These are phyloP conservation scores for Ceratosolen solmsi DNA, from an alignment of 1,140 invertebrate genomes.

Conservation along the genomic window DNA sequence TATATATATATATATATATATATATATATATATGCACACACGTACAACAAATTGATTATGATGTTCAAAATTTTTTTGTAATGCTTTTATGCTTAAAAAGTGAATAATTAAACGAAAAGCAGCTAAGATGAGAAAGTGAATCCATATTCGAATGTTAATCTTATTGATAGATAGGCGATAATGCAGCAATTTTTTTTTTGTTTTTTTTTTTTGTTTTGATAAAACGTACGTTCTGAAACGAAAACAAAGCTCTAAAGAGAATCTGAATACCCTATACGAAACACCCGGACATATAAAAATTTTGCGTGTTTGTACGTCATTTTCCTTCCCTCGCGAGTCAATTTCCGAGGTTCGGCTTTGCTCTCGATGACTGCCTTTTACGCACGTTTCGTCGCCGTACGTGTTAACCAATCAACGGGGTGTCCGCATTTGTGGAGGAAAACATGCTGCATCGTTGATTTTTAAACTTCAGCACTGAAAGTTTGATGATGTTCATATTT, in stretches of 20 bases:
- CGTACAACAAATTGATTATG: no score
- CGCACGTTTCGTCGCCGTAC: neutral
- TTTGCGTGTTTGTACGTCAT: slow-evolving; percentile 19
- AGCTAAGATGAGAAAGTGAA: no score
- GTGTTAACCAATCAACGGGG: slow-evolving; percentile 26
- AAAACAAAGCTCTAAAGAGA: no score
- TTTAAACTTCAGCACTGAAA: slow-evolving; percentile 29
- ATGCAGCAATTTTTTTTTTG: neutral
- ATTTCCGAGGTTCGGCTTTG: slow-evolving; percentile 11
- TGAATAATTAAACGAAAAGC: no score
- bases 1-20: no score
- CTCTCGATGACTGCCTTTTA: slow-evolving; percentile 34
- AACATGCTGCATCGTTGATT: slow-evolving; percentile 48
- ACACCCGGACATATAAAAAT: neutral
- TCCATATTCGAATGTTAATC: neutral
- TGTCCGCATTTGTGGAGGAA: slow-evolving; percentile 46
- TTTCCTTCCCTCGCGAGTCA: neutral
- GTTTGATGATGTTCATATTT: slow-evolving; percentile 33
- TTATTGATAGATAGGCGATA: neutral
- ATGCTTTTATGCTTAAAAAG: no score
- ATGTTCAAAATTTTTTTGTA: no score
- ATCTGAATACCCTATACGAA: neutral
- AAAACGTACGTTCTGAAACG: no score
- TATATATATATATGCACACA: no score
- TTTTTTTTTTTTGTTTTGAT: no score